Conservation (phyloP, 2,888 invertebrate genomes). For the Platynereis dumerilii region DNA sequence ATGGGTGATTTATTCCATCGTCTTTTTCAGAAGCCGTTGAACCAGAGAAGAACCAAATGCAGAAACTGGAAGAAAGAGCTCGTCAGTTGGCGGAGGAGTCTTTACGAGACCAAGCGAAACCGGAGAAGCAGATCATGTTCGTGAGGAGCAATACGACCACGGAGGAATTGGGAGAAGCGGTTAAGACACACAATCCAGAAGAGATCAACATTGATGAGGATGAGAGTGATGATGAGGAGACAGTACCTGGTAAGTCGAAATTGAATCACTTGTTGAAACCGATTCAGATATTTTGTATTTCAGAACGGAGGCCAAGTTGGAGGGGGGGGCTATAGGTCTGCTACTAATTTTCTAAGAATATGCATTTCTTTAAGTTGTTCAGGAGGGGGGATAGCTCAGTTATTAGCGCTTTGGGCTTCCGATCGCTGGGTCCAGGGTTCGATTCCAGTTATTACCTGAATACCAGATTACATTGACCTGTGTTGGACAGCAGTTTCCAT, state of each 20-base stretch:
- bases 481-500: too few relatives aligned
- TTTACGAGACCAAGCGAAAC: slow-evolving; percentile 49
- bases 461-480: too few relatives aligned
- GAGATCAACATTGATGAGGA: slow-evolving; percentile 62
- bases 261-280: too few relatives aligned
- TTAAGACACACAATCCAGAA: slow-evolving; percentile 61
- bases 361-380: too few relatives aligned
- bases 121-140: slow-evolving; percentile 58
- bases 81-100: slow-evolving; percentile 58
- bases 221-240: slow-evolving; percentile 57
- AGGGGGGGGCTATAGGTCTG: background rate
- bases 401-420: too few relatives aligned
- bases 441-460: too few relatives aligned
- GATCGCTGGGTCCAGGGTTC: too few relatives aligned
- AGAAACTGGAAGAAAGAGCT: slow-evolving; percentile 58
- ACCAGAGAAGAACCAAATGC: slow-evolving; percentile 51
- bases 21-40: too few relatives aligned
- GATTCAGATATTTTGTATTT: background rate
- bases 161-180: slow-evolving; percentile 57
- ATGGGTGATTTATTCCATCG: too few relatives aligned
- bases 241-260: slow-evolving; percentile 50
- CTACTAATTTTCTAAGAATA: too few relatives aligned
- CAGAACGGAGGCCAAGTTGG: too few relatives aligned
- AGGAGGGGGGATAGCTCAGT: too few relatives aligned
- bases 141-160: slow-evolving; percentile 59